Base-by-base conservation (phyloP, 2,888 invertebrate genomes). In the Drosophila limbata region DNA sequence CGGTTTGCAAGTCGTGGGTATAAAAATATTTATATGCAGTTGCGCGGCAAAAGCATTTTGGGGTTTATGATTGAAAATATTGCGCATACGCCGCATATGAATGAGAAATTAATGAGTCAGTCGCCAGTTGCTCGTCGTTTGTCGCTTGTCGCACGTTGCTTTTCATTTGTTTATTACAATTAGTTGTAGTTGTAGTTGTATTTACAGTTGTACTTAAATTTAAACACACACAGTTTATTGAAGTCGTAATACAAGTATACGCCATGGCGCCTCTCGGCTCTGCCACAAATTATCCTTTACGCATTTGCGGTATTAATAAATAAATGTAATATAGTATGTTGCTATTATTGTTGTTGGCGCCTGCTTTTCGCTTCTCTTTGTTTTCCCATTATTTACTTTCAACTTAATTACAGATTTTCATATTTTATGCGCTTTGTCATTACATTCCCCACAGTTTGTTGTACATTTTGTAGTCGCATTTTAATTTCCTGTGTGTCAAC, bases 151-250 rank as follows among this genome's bases (percentile, higher is more conserved):
- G 63, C 53, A 65, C 52, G 61, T 42, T 68, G 60, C 37, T 47
- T 65, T 64, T 50, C 47, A 51, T 40, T 37, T 56, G 60, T 61
- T 48, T 55, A 70, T 63, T 63, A 37, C 50, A 53, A 45, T 67
- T 56, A 44, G 60, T 63, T 69, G 44, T 52, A 63, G 64, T 71
- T 77, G 66, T 48, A 53, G 70, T 72, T 76, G 64, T 61, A 77
- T 81, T 76, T 81, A 86, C 83, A 88, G 53, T 69, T 59, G 73
- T 56, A 65, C 69, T 77, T 80, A 68, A 80, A 68, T 52, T 61
- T 70, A 65, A 65, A 65, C 70, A 52, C 63, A 65, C 65, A 59
- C 64, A 45, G 64, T 56, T 47, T 69, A 48, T 66, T 63, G 72
- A 57, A 48, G 42, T 42, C 55, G 56, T 40, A 56, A 25, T 50